phyloP scores from a whole-genome alignment of 2,797 vertebrate species.

The Melanotaenia maccullochi region DNA sequence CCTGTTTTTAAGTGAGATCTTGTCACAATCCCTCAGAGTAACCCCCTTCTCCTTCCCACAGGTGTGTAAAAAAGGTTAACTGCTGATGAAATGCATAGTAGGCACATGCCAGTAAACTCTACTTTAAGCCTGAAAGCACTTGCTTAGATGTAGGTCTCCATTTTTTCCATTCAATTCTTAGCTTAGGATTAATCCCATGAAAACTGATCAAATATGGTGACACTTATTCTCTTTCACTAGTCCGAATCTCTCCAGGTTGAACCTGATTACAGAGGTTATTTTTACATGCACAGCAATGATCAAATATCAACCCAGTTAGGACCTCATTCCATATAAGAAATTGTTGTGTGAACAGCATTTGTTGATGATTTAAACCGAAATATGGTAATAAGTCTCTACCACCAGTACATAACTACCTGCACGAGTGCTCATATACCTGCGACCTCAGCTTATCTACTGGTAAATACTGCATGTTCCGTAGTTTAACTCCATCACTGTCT shows the following conservation, averaged over 20 bases:
- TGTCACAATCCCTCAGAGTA: slow-evolving; percentile 58
- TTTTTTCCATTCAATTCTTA: slow-evolving; percentile 9
- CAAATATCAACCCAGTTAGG: background rate
- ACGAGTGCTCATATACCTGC: no score
- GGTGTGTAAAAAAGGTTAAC: slow-evolving; percentile 43
- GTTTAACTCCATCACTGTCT: background rate
- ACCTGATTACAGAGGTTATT: background rate
- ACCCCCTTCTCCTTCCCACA: slow-evolving; percentile 50
- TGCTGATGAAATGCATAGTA: slow-evolving; percentile 14
- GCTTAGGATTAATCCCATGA: background rate
- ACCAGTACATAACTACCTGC: background rate
- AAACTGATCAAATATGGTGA: background rate
- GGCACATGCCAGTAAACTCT: background rate
- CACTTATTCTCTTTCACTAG: background rate
- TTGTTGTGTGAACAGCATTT: background rate
- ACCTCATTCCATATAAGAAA: no score
- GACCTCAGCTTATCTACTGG: background rate
- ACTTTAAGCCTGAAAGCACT: background rate
- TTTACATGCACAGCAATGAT: no score
- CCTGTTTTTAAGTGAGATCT: slow-evolving; percentile 53
- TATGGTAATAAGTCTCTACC: background rate
- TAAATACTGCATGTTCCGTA: background rate
- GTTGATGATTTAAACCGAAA: background rate
- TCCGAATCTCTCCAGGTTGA: background rate
- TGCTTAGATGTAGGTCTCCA: background rate